Evolutionary conservation across 2,888 invertebrate genomes (phyloP), one percentile per base, ranked within the genome.

Genomic region (Diabrotica balteata): DNA sequence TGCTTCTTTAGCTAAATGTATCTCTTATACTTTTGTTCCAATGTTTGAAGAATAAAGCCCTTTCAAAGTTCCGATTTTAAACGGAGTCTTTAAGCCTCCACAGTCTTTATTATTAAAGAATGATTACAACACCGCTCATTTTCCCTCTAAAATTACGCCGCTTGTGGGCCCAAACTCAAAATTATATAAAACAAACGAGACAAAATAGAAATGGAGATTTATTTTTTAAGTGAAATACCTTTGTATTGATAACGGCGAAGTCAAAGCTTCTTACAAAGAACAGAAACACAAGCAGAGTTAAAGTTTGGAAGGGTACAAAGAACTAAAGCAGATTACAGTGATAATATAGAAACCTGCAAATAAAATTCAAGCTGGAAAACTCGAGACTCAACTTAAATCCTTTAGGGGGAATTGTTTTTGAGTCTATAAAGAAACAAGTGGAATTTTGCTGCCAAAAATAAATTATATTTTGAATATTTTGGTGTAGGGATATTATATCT

Each of bases 221-320:
- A 49, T 49, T 49, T 49, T 49, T 49, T 49, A 11, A 49, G 32
- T 32, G 32, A 11, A 11, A 49, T 49, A 11, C 11, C 49, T 49
- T 11, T 49, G 10, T 9, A 49, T 7, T 49, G 49, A n/a, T 11
- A 49, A 49, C 10, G 11, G 49, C 11, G 11, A 49, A 49, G 49
- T 49, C 49, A 49, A 49, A 49, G 49, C 49, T 49, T 49, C 49
- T 49, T 49, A 49, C 11, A n/a, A 47, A 32, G 8, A 47, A 47
- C 47, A 47, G 11, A 49, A 10, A 10, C 49, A 11, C n/a, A 7
- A 10, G 49, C 11, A 49, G 49, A 49, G 49, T 49, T 49, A 7
- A 7, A 49, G 49, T 49, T 49, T 49, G 11, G n/a, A 49, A 49
- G 11, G 10, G 49, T 11, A 49, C 49, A 49, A 49, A 49, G 49